These are phyloP conservation scores for Eidolon helvum DNA, from an alignment of 2,113 vertebrate species.

Conservation along the genomic window DNA sequence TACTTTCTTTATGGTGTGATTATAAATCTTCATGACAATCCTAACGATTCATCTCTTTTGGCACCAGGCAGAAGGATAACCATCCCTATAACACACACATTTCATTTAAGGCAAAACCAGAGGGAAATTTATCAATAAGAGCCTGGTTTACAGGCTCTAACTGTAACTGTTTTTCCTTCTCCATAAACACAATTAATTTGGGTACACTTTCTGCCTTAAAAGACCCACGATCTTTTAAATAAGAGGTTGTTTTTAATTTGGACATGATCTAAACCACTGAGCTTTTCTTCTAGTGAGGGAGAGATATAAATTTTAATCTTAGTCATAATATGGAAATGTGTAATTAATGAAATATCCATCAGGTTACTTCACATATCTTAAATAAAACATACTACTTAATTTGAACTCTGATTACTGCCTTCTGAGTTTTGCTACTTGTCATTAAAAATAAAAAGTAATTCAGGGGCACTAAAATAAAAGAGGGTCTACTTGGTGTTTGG, in stretches of 20 bases:
- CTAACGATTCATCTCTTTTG: constrained; percentile 62
- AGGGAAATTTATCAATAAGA: constrained; percentile 48
- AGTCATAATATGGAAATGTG: neutral
- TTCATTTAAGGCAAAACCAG: constrained; percentile 67
- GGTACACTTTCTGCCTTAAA: neutral
- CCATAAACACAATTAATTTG: constrained; percentile 5
- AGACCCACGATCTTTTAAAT: neutral
- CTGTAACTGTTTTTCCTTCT: constrained; percentile 1
- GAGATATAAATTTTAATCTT: neutral
- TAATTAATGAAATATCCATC: neutral
- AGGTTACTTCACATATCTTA: neutral
- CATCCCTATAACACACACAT: constrained; percentile 51
- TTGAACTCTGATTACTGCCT: constrained; percentile 41
- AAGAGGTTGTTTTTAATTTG: constrained; percentile 25
- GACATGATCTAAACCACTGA: neutral
- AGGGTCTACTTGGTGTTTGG: neutral
- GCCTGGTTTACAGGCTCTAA: neutral
- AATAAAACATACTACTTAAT: neutral
- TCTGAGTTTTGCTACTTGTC: neutral
- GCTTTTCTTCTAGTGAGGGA: neutral
- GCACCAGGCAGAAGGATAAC: constrained; percentile 41
- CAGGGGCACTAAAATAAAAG: neutral
- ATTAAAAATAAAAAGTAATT: neutral
- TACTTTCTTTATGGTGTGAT: constrained; percentile 58
- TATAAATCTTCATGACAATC: constrained; percentile 72